Evolutionary conservation across 2,888 invertebrate species (phyloP).

Genomic region (Rhingia rostrata): DNA sequence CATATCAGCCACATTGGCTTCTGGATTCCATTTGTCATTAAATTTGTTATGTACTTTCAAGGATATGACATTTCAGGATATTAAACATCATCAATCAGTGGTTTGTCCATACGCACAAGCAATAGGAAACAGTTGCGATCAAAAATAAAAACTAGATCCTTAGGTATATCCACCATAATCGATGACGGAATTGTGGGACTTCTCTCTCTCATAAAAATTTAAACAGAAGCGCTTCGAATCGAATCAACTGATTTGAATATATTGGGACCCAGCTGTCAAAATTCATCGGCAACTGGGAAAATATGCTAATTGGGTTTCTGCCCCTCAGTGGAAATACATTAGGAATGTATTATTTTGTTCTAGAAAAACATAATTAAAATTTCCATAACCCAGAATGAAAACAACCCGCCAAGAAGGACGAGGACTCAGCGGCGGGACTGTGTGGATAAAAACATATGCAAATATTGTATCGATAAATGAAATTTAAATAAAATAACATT

Average conservation of each 20-base stretch:
- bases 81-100: neutral
- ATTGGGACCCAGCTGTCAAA: conserved; percentile 44
- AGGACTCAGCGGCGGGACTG: neutral
- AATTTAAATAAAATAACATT: conserved; percentile 57
- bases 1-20: conserved; percentile 19
- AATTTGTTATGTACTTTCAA: neutral
- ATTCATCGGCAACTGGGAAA: conserved; percentile 46
- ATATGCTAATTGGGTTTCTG: conserved; percentile 45
- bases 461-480: conserved; percentile 49
- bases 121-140: neutral
- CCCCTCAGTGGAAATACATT: conserved; percentile 15
- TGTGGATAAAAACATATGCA: conserved; percentile 40
- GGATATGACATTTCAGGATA: conserved; percentile 29
- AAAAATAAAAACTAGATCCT: too few relatives aligned
- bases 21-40: conserved; percentile 29
- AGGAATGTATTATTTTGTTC: conserved; percentile 45
- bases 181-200: too few relatives aligned
- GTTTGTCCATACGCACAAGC: neutral
- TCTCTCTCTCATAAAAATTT: conserved; percentile 1
- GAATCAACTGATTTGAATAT: conserved; percentile 44
- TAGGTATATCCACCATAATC: too few relatives aligned
- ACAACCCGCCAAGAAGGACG: conserved; percentile 2
- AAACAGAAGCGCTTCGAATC: conserved; percentile 3
- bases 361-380: conserved; percentile 47
- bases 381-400: conserved; percentile 20